phyloP scores from a whole-genome alignment of 2,888 invertebrate genomes.

The Bruchidius siliquastri region DNA sequence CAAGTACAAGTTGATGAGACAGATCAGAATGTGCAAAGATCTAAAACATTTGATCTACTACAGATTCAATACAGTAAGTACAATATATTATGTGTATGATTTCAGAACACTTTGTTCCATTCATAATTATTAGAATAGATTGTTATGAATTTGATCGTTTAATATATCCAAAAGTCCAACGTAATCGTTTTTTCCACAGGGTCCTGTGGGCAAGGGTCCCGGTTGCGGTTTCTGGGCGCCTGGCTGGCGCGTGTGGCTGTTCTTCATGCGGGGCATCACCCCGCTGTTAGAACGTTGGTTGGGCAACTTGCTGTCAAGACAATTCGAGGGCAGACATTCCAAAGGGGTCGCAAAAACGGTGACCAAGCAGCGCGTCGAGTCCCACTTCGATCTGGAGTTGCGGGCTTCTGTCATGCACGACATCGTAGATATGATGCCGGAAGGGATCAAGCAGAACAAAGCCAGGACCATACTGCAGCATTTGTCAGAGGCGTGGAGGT shows the following conservation, averaged over 20 bases:
- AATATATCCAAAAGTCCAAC: no score
- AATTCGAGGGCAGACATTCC: constrained; percentile 98
- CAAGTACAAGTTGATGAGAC: constrained; percentile 97
- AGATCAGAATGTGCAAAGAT: constrained; percentile 99
- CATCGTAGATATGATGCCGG: constrained; percentile 99
- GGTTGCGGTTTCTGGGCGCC: constrained; percentile 99
- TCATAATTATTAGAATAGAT: no score
- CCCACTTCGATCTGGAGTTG: constrained; percentile 97
- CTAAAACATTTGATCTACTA: constrained; percentile 99
- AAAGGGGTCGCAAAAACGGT: constrained; percentile 99
- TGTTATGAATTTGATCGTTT: no score
- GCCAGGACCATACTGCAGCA: constrained; percentile 98
- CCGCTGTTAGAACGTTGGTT: constrained; percentile 97
- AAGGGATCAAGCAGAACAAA: constrained; percentile 98
- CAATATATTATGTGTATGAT: no score
- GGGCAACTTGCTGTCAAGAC: constrained; percentile 96
- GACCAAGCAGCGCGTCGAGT: constrained; percentile 98
- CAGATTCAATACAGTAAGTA: constrained; percentile 89
- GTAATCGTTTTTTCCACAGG: constrained; percentile 53
- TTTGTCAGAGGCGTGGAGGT: constrained; percentile 98
- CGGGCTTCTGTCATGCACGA: constrained; percentile 96
- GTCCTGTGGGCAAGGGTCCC: constrained; percentile 97
- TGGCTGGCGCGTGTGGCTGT: constrained; percentile 99
- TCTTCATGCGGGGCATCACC: constrained; percentile 99
- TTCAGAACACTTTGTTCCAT: no score